Conservation (phyloP, 1,140 invertebrate species). For the Mesaphorura yosii region DNA sequence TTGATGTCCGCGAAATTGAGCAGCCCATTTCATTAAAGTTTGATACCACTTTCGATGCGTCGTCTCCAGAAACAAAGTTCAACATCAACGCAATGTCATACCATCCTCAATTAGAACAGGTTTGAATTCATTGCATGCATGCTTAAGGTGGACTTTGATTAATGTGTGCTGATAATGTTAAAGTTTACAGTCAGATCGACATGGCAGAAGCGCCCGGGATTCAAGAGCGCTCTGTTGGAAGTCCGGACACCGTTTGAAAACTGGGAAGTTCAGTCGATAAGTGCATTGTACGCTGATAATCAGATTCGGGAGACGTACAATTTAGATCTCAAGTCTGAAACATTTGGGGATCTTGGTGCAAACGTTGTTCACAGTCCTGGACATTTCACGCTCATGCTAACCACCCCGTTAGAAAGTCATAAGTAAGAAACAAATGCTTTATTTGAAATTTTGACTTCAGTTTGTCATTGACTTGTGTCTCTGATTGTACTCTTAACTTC, state of each 20-base stretch:
- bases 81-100: conserved; percentile 10
- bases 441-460: too few relatives aligned
- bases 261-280: conserved; percentile 19
- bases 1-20: conserved; percentile 4
- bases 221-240: conserved; percentile 14
- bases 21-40: conserved; percentile 14
- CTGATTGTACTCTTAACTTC: too few relatives aligned
- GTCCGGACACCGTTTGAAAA: conserved; percentile 22
- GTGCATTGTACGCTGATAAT: conserved; percentile 24
- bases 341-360: conserved; percentile 19
- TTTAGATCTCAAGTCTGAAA: conserved; percentile 15
- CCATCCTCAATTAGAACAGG: conserved; percentile 13
- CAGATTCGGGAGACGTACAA: conserved; percentile 8
- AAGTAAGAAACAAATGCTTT: conserved; percentile 17
- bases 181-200: too few relatives aligned
- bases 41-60: conserved; percentile 15
- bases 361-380: conserved; percentile 12
- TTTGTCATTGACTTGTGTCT: too few relatives aligned
- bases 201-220: background rate
- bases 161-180: too few relatives aligned
- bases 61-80: conserved; percentile 17
- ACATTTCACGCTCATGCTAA: conserved; percentile 19
- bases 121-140: conserved; percentile 2
- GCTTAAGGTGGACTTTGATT: too few relatives aligned
- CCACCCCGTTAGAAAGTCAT: conserved; percentile 17